Percentiles rank a stretch among this genome's conserved stretches.
Evolutionary conservation across 2,113 vertebrate genomes (phyloP).

Genomic region (Carlito syrichta): DNA sequence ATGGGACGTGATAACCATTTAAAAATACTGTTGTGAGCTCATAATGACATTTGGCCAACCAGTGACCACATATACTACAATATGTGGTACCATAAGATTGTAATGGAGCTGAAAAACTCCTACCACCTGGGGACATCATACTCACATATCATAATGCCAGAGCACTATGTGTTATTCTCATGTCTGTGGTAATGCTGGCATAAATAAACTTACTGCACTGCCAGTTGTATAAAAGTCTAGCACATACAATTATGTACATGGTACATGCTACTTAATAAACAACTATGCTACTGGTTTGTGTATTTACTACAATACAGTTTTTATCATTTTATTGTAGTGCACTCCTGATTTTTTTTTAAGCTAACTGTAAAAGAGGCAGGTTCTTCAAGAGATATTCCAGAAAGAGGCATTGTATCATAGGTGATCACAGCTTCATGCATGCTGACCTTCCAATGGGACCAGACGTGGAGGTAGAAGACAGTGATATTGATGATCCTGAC

Average conservation of each 20-base stretch:
- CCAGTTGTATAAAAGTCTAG: background rate
- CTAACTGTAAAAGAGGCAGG: too few species aligned
- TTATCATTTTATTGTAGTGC: too few species aligned
- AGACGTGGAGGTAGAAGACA: background rate
- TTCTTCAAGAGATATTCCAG: too few species aligned
- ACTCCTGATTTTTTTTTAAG: too few species aligned
- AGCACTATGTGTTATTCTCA: too few species aligned
- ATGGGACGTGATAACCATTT: rapidly evolving
- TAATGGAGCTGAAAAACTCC: background rate
- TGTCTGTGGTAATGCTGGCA: background rate
- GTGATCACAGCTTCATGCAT: too few species aligned
- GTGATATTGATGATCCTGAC: background rate
- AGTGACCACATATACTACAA: background rate
- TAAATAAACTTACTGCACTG: background rate
- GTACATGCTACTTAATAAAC: background rate
- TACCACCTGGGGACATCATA: background rate
- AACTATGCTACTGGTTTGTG: background rate
- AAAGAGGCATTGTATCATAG: too few species aligned
- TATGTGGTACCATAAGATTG: background rate
- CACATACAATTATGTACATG: background rate
- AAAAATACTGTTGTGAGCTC: background rate
- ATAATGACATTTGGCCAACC: background rate
- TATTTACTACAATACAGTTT: background rate
- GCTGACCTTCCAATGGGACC: background rate
- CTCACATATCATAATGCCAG: background rate